Evolutionary conservation across 53 echinoderm and acorn worm species (phyloP).

Genomic region (Henricia sp.): DNA sequence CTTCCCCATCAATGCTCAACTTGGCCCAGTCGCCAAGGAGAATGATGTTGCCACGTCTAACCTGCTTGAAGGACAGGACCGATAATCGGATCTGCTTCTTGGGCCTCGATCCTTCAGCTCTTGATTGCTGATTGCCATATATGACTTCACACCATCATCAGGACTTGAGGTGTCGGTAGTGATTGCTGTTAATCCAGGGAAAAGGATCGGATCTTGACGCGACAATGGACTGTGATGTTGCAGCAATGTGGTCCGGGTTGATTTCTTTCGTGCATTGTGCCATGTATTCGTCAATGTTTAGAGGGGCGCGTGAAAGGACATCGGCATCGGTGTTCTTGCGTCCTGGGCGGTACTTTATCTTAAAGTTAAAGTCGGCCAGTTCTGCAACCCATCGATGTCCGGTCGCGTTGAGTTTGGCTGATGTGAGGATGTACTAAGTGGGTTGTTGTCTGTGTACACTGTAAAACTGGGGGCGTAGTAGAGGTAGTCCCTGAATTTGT

Average conservation of each 20-base stretch:
- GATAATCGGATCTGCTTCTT: conserved; percentile 37
- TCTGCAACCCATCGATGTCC: conserved; percentile 24
- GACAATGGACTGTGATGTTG: neutral
- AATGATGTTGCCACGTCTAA: neutral
- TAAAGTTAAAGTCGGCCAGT: conserved; percentile 24
- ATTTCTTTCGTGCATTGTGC: conserved; percentile 31
- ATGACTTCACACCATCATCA: conserved; percentile 2
- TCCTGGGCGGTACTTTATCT: conserved; percentile 53
- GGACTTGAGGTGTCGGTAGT: conserved; percentile 12
- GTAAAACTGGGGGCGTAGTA: conserved; percentile 16
- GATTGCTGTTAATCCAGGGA: neutral
- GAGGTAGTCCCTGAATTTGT: conserved; percentile 44
- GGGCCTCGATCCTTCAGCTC: conserved; percentile 58
- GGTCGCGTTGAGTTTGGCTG: conserved; percentile 5
- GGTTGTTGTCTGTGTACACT: neutral
- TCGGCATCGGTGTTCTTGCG: conserved; percentile 62
- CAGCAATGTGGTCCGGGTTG: conserved; percentile 4
- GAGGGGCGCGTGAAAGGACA: conserved; percentile 30
- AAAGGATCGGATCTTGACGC: neutral
- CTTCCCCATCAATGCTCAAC: conserved; percentile 36
- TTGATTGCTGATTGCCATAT: neutral
- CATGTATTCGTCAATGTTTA: neutral
- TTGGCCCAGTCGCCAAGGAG: conserved; percentile 60
- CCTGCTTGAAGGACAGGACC: conserved; percentile 13
- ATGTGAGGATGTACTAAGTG: conserved; percentile 2